A percentile compares a stretch with the other conserved stretches of the same genome.
These are phyloP conservation scores for Dendrocincla fuliginosa DNA, from an alignment of 2,797 vertebrate species.

Conservation along the genomic window DNA sequence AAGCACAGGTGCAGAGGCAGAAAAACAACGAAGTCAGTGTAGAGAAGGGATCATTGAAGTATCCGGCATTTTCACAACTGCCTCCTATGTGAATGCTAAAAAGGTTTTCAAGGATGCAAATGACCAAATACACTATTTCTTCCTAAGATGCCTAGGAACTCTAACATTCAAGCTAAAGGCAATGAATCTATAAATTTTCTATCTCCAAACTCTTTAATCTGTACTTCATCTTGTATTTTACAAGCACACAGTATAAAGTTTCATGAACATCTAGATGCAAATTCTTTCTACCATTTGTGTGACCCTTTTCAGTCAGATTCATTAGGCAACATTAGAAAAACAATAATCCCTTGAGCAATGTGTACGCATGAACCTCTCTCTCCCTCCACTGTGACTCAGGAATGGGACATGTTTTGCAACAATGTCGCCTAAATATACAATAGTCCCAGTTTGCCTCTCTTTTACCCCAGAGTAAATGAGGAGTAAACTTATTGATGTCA, in stretches of 20 bases:
- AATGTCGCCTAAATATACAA: background rate
- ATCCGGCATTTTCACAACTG: background rate
- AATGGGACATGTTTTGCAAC: background rate
- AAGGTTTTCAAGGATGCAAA: conserved; percentile 7
- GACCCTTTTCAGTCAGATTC: conserved; percentile 16
- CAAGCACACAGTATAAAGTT: background rate
- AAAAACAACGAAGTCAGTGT: background rate
- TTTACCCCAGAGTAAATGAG: conserved; percentile 15
- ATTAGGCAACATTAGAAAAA: background rate
- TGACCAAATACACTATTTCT: background rate
- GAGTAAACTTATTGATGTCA: conserved; percentile 27
- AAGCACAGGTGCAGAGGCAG: background rate
- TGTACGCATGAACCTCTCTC: background rate
- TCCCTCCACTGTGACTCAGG: background rate
- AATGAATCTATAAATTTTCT: background rate
- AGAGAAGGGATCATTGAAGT: background rate
- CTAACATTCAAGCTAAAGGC: background rate
- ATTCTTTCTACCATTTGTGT: background rate
- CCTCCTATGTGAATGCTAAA: background rate
- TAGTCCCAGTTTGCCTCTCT: background rate
- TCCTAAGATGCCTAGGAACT: background rate
- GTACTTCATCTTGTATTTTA: background rate
- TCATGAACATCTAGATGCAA: background rate
- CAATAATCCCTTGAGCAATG: background rate
- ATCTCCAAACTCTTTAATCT: background rate